phyloP scores from a whole-genome alignment of 2,113 vertebrate species.

The Chloropsis hardwickii region DNA sequence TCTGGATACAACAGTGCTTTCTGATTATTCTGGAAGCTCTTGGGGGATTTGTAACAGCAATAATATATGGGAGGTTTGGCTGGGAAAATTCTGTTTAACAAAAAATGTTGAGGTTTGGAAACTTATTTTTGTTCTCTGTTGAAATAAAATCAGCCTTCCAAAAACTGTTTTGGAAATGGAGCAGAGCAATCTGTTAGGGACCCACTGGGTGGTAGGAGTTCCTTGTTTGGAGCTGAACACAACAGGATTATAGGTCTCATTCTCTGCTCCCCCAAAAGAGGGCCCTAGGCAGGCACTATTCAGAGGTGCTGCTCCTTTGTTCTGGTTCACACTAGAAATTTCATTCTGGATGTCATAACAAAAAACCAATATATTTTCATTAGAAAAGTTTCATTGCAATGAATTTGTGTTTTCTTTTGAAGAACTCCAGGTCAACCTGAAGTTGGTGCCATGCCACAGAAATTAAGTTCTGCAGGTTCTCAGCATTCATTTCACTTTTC shows the following conservation, averaged over 20 bases:
- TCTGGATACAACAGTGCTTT: neutral
- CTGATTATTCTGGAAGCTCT: slow-evolving; percentile 23
- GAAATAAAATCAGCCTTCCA: slow-evolving; percentile 31
- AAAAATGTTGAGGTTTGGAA: slow-evolving; percentile 37
- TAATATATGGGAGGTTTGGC: neutral
- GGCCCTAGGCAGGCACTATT: neutral
- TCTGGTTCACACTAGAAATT: slow-evolving; percentile 15
- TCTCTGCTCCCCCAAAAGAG: neutral
- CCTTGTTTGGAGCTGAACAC: neutral
- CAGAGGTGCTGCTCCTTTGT: neutral
- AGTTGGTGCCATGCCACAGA: neutral
- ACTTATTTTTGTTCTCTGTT: neutral
- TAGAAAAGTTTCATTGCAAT: neutral
- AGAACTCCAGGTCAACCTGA: neutral
- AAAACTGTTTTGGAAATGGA: slow-evolving; percentile 9
- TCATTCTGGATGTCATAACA: neutral
- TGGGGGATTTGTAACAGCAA: neutral
- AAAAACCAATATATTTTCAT: slow-evolving; percentile 19
- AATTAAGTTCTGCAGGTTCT: neutral
- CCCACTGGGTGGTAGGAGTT: neutral
- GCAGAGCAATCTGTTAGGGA: neutral
- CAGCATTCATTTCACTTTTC: neutral
- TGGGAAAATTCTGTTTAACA: slow-evolving; percentile 2
- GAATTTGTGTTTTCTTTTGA: slow-evolving; percentile 3
- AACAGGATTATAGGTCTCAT: neutral